Evolutionary conservation across 2,113 vertebrate genomes (phyloP).

Genomic region (Platichthys stellatus): DNA sequence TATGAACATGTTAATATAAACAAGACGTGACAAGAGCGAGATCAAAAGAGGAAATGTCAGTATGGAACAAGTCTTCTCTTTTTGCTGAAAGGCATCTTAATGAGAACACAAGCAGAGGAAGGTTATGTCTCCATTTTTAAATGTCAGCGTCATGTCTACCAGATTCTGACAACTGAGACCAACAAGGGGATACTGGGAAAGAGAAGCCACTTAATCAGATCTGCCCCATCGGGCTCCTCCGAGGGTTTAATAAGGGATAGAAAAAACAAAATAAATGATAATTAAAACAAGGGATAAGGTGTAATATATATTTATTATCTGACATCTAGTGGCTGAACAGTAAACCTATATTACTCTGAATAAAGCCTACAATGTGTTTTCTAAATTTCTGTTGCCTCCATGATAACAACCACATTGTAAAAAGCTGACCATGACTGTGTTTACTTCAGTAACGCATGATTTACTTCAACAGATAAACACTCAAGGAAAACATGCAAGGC

Average conservation of each 20-base stretch:
- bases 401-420: constrained; percentile 23
- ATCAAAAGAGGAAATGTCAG: not conserved
- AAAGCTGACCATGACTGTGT: constrained; percentile 6
- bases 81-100: constrained; percentile 9
- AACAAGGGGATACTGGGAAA: no score
- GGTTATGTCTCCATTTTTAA: constrained; percentile 21
- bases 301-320: constrained; percentile 4
- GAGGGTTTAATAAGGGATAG: not conserved
- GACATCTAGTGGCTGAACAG: not conserved
- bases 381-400: not conserved
- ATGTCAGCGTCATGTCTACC: constrained; percentile 1
- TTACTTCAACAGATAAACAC: constrained; percentile 30
- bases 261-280: not conserved
- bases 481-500: constrained; percentile 7
- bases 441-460: constrained; percentile 20
- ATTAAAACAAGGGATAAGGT: not conserved
- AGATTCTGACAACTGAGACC: not conserved
- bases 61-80: not conserved
- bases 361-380: not conserved
- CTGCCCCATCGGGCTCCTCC: not conserved
- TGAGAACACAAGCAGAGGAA: constrained; percentile 21
- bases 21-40: constrained; percentile 15
- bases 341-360: not conserved
- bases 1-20: constrained; percentile 29
- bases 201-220: constrained; percentile 17